phyloP scores from a whole-genome alignment of 2,888 invertebrate species.

The Ectobius pallidus region DNA sequence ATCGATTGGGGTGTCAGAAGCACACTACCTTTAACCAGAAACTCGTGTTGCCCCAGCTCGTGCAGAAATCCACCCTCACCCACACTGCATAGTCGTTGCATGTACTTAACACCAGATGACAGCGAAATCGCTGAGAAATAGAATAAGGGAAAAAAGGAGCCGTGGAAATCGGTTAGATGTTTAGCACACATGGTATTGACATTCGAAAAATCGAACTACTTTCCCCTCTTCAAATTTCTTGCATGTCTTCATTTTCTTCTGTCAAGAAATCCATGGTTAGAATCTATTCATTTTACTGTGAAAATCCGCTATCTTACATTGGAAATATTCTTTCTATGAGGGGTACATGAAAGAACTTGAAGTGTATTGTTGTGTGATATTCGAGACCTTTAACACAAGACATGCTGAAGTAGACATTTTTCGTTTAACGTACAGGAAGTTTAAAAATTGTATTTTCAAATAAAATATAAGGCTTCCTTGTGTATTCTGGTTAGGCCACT shows the following conservation, averaged over 20 bases:
- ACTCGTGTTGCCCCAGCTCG: neutral
- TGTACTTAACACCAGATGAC: constrained; percentile 36
- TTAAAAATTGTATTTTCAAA: too few relatives aligned
- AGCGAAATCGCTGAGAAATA: constrained; percentile 29
- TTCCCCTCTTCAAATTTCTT: neutral
- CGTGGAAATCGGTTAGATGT: constrained; percentile 26
- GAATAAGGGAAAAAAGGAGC: neutral
- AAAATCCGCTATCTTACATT: neutral
- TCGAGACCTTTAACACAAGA: too few relatives aligned
- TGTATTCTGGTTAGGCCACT: too few relatives aligned
- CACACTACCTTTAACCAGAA: neutral
- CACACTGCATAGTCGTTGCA: constrained; percentile 22
- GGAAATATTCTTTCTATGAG: neutral
- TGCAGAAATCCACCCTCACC: neutral
- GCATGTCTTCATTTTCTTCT: constrained; percentile 6
- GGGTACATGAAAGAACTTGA: too few relatives aligned
- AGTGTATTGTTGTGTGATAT: too few relatives aligned
- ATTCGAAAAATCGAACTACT: constrained; percentile 24
- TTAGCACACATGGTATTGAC: constrained; percentile 30
- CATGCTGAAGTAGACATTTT: too few relatives aligned
- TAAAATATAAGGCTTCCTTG: too few relatives aligned
- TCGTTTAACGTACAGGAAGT: too few relatives aligned
- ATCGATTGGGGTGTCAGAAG: neutral
- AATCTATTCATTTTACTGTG: neutral
- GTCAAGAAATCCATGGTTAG: neutral